These are phyloP conservation scores for Bursaphelenchus okinawaensis DNA, from an alignment of 2,888 invertebrate genomes.

Conservation along the genomic window DNA sequence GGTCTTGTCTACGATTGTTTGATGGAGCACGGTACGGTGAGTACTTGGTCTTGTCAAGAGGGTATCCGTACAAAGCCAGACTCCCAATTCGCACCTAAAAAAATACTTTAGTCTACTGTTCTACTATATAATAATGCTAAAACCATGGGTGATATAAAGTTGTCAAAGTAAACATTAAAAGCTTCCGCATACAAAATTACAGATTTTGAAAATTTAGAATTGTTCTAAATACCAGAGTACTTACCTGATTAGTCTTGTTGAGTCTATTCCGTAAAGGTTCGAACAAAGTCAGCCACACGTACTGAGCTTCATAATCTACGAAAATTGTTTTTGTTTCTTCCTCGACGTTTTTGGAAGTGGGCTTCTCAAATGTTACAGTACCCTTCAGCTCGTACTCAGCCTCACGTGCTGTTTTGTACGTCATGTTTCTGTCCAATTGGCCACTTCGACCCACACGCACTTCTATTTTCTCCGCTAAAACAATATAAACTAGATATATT, in stretches of 20 bases:
- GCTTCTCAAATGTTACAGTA: conserved; percentile 15
- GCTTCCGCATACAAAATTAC: too few relatives aligned
- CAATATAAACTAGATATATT: background rate
- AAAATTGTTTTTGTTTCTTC: conserved; percentile 29
- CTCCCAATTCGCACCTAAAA: conserved; percentile 8
- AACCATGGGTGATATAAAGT: too few relatives aligned
- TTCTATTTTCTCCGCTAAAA: conserved; percentile 15
- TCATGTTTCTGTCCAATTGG: conserved; percentile 21
- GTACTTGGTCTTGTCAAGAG: conserved; percentile 4
- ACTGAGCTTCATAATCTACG: conserved; percentile 44
- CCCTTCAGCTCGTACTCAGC: conserved; percentile 29
- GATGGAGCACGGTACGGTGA: background rate
- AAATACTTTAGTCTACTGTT: too few relatives aligned
- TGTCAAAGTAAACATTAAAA: background rate
- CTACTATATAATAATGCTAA: too few relatives aligned
- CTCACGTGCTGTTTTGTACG: conserved; percentile 36
- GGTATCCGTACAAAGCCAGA: conserved; percentile 11
- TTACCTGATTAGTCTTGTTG: conserved; percentile 33
- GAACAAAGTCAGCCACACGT: conserved; percentile 43
- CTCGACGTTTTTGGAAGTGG: conserved; percentile 1
- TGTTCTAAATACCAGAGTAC: too few relatives aligned
- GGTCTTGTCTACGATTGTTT: background rate
- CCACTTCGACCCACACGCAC: conserved; percentile 2
- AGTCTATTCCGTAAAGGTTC: conserved; percentile 25
- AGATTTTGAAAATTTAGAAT: too few relatives aligned